Base-by-base conservation (phyloP, 2,113 vertebrate genomes). In the Prinia subflava region DNA sequence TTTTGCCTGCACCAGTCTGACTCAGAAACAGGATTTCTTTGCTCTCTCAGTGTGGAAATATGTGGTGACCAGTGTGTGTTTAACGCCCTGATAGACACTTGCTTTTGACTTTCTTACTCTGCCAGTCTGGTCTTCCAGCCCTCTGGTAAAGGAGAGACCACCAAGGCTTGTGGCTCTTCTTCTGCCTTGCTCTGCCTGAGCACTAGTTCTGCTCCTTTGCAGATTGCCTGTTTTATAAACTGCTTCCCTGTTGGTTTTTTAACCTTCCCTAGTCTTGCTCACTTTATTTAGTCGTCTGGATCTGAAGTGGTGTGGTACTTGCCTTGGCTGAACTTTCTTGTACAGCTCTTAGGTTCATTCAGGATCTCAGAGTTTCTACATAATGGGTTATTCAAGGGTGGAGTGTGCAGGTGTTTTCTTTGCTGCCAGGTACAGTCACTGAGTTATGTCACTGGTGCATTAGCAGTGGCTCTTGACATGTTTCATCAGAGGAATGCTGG, bases 1-100 rank as follows among this genome's bases (percentile, higher is more conserved):
- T 68, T 76, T 73, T 28, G 5, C 10, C 41, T 3, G 0, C 3
- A 10, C 24, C 21, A 16, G 5, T 24, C 49, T 1, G 2, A 15
- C 30, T 60, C 27, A 13, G n/a, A 53, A 50, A n/a, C 21, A n/a
- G 57, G 13, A 47, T 64, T 83, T 64, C 33, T 83, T 56, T 37
- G 6, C 63, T 56, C 20, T 39, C 3, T 41, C 6, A 53, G 1
- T 52, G 2, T 78, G 24, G 44, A 31, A 56, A 23, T 23, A 2
- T 20, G 16, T 73, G 46, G 33, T 69, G 44, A 39, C 28, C 14
- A 35, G 25, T 5, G 10, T 55, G 10, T 44, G 13, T 83, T 83
- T 64, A 27, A 31, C 35, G 64, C 15, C 62, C 18, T 41, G 28
- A 9, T 0, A 42, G 21, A 23, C 13, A 14, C 3, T 46, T 57